These are phyloP conservation scores for Fragum fragum DNA, from an alignment of 2,888 invertebrate genomes.

Conservation along the genomic window DNA sequence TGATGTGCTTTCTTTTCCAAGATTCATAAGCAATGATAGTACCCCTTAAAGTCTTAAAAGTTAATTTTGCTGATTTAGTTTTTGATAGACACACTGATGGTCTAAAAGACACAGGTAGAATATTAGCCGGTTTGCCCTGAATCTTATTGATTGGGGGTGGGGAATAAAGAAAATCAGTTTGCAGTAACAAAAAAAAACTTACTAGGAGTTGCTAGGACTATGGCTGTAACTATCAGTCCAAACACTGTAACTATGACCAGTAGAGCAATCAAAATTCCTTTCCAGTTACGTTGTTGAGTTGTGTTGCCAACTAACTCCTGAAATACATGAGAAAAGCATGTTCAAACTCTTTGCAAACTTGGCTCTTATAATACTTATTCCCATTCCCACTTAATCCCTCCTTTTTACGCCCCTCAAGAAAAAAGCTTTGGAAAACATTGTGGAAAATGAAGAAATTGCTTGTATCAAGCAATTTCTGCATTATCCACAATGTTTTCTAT, in stretches of 20 bases:
- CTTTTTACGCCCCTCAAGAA: not conserved
- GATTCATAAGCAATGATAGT: too few relatives aligned
- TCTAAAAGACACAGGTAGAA: too few relatives aligned
- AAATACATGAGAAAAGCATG: slow-evolving; percentile 15
- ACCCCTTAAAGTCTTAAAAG: too few relatives aligned
- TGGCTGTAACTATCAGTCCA: slow-evolving; percentile 57
- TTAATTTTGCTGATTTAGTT: too few relatives aligned
- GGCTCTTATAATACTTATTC: not conserved
- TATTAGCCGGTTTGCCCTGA: too few relatives aligned
- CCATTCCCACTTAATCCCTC: not conserved
- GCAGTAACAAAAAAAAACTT: too few relatives aligned
- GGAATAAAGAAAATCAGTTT: too few relatives aligned
- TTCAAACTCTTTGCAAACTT: too few relatives aligned
- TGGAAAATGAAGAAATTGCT: slow-evolving; percentile 17
- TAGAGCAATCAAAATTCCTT: slow-evolving; percentile 48
- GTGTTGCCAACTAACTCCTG: slow-evolving; percentile 63
- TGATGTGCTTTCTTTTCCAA: too few relatives aligned
- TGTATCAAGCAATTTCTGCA: not conserved
- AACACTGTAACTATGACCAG: slow-evolving; percentile 59
- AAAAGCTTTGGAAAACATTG: not conserved
- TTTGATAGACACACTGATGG: too few relatives aligned
- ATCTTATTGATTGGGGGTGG: too few relatives aligned
- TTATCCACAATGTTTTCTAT: not conserved
- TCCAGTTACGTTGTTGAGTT: slow-evolving; percentile 51
- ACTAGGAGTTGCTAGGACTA: slow-evolving; percentile 62